A percentile compares a stretch with the other conserved stretches of the same genome.
phyloP scores from a whole-genome alignment of 2,797 vertebrate species.

The Triplophysa bombifrons region DNA sequence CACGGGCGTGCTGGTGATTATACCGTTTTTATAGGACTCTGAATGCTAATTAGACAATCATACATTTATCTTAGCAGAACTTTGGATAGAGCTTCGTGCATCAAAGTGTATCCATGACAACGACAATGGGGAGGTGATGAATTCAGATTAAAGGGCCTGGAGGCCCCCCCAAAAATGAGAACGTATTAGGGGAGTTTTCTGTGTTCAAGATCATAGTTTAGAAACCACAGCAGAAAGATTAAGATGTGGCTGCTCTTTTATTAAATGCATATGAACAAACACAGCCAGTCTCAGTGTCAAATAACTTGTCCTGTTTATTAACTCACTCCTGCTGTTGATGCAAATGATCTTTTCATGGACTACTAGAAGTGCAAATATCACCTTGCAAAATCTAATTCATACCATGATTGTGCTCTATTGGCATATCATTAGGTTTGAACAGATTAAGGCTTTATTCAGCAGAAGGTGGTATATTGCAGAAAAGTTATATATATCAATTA shows the following conservation, averaged over 20 bases:
- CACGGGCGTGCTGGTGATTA: conserved; percentile 37
- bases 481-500: not conserved
- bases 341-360: conserved; percentile 8
- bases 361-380: not conserved
- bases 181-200: conserved; percentile 1
- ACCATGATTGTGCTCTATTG: not conserved
- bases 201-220: not conserved
- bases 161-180: not conserved
- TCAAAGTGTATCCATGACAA: conserved; percentile 14
- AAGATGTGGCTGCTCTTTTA: conserved; percentile 4
- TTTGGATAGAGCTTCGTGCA: conserved; percentile 23
- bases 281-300: not conserved
- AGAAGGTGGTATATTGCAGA: not conserved
- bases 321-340: conserved; percentile 1
- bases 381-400: not conserved
- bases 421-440: not conserved
- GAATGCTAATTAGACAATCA: conserved; percentile 47
- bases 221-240: conserved; percentile 17
- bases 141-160: conserved; percentile 20
- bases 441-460: not conserved
- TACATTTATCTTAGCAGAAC: conserved; percentile 42
- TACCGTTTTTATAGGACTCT: conserved; percentile 27
- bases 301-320: not conserved
- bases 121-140: not conserved
- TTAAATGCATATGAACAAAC: not conserved